Evolutionary conservation across 92 coral and sea anemone species (phyloP).

Genomic region (Anthopleura xanthogrammica): DNA sequence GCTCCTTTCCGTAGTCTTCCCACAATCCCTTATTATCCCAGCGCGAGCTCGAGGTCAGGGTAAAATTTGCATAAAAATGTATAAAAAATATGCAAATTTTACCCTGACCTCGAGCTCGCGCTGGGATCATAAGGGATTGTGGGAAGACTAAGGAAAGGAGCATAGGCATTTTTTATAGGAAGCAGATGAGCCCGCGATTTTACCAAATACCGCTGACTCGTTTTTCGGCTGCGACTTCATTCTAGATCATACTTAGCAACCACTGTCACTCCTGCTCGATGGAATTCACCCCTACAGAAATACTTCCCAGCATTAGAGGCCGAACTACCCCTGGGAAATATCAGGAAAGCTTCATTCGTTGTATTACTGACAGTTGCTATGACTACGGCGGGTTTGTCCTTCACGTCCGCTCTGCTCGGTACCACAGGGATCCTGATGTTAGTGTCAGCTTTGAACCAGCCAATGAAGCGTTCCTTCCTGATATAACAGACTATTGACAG

Average conservation of each 20-base stretch:
- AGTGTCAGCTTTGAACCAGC: conserved; percentile 1
- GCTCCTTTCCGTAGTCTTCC: no score
- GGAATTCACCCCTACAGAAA: background rate
- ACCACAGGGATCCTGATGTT: background rate
- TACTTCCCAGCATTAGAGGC: conserved; percentile 6
- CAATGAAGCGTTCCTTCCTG: conserved; percentile 7
- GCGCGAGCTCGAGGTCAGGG: no score
- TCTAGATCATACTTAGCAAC: conserved; percentile 3
- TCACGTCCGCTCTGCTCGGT: background rate
- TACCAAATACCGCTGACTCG: no score
- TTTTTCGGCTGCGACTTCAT: no score
- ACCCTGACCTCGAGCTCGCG: no score
- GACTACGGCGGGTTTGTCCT: background rate
- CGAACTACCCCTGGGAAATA: background rate
- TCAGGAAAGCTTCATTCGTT: background rate
- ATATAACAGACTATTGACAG: background rate
- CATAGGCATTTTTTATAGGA: no score
- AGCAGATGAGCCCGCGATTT: no score
- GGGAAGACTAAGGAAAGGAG: no score
- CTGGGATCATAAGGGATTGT: no score
- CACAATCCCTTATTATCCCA: no score
- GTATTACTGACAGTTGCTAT: background rate
- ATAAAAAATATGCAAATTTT: no score
- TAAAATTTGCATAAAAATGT: no score
- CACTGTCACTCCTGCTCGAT: background rate